Evolutionary conservation across 2,113 vertebrate genomes (phyloP), one percentile per base, ranked within the genome.

Genomic region (Octodon degus): DNA sequence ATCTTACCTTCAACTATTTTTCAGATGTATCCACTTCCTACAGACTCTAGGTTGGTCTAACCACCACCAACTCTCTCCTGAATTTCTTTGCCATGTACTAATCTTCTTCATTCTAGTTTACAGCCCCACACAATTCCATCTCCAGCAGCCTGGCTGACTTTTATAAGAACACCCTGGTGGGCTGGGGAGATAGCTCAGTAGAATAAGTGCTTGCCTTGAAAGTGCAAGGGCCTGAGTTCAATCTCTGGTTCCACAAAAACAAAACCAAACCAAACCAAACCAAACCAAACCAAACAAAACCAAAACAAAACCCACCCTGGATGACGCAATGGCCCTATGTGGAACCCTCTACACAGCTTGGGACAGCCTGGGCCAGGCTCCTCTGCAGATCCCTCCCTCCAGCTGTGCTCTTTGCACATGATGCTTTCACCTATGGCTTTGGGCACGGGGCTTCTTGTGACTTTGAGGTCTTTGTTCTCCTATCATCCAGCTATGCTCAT

Each of bases 341-440:
- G 24, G 17, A 17, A 22, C 5, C n/a, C 19, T 34, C 0, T 4
- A 7, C 11, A 16, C 14, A 62, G 27, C 63, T 50, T 11, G 2
- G 2, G 1, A 14, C 17, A 25, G 43, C 55, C 62, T 34, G 2
- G 14, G 0, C 34, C 10, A 20, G 5, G 34, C 6, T 32, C 37
- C 43, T 32, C 37, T 43, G n/a, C 24, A 10, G 0, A 4, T 13
- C 24, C 32, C 11, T 22, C 3, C 60, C 47, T 37, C 40, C 27
- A 60, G 65, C 20, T 53, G 1, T 55, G 6, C 50, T 30, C n/a
- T 79, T 55, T 65, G 22, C 4, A 12, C 1, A 5, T 2, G 7
- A 2, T 40, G 22, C 47, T 60, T 53, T 63, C 30, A 11, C 17
- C 2, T 20, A 2, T 10, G 22, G 13, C 8, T 22, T 86, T 20